These are phyloP conservation scores for Cheirogaleus major DNA, from an alignment of 2,797 vertebrate species.

Conservation along the genomic window DNA sequence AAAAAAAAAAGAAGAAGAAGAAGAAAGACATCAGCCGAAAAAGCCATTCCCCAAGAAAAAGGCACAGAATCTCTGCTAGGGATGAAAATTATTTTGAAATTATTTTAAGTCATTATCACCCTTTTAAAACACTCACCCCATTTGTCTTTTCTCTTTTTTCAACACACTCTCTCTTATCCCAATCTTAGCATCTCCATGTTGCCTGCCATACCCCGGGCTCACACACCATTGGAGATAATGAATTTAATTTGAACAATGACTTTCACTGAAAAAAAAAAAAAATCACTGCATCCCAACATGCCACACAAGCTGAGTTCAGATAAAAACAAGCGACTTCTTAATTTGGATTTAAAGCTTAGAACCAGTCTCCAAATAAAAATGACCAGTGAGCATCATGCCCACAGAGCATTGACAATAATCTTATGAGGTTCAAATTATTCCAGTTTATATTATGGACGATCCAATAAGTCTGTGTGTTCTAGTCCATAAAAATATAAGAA, in stretches of 20 bases:
- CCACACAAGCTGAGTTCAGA: constrained; percentile 60
- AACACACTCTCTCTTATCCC: not conserved
- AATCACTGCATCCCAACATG: constrained; percentile 5
- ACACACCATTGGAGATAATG: not conserved
- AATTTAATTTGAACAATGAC: constrained; percentile 69
- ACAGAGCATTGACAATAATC: constrained; percentile 68
- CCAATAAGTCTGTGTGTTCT: constrained; percentile 77
- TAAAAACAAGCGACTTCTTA: constrained; percentile 73
- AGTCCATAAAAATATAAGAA: constrained; percentile 71
- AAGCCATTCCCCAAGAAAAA: not conserved
- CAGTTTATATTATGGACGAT: constrained; percentile 72
- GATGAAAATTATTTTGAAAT: constrained; percentile 9
- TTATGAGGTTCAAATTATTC: constrained; percentile 73
- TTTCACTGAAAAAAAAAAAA: constrained; percentile 32
- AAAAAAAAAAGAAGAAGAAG: not conserved
- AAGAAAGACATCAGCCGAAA: not conserved
- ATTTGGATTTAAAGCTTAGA: constrained; percentile 73
- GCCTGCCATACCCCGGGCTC: not conserved
- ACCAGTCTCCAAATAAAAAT: constrained; percentile 69
- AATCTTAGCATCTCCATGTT: not conserved
- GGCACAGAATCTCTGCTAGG: not conserved
- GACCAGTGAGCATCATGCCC: constrained; percentile 47
- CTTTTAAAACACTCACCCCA: not conserved
- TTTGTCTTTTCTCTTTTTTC: constrained; percentile 19
- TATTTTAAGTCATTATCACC: not conserved